Conservation (phyloP, 2,888 invertebrate genomes). For the Plagodis pulveraria region DNA sequence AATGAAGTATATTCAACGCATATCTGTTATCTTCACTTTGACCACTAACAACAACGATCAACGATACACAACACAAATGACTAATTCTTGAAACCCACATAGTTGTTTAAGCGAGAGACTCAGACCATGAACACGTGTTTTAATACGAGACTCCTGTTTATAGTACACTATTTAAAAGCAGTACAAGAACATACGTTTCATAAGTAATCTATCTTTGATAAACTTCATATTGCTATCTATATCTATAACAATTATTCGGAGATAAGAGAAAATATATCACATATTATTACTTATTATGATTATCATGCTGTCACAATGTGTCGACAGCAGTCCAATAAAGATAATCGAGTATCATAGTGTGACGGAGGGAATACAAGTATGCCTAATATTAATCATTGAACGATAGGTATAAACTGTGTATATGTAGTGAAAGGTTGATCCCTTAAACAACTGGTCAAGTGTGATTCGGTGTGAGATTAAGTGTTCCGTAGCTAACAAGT, state of each 20-base stretch:
- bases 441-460: too few species aligned
- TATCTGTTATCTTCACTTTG: slow-evolving; percentile 46
- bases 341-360: not conserved
- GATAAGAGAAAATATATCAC: not conserved
- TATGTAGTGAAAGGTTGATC: too few species aligned
- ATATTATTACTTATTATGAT: not conserved
- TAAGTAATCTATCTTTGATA: slow-evolving; percentile 13
- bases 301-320: not conserved
- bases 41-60: slow-evolving; percentile 39
- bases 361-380: too few species aligned
- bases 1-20: slow-evolving; percentile 70
- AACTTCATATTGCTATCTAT: slow-evolving; percentile 4
- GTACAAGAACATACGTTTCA: slow-evolving; percentile 1
- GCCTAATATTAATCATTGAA: too few species aligned
- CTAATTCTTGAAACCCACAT: slow-evolving; percentile 34
- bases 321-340: not conserved
- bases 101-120: not conserved
- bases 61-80: slow-evolving; percentile 35
- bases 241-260: not conserved
- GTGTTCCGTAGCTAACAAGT: too few species aligned
- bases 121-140: not conserved
- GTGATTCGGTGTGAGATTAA: too few species aligned
- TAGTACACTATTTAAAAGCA: slow-evolving; percentile 2
- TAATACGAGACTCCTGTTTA: not conserved
- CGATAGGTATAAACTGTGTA: too few species aligned